A percentile compares a stretch with the other conserved stretches of the same genome.
Evolutionary conservation across 2,113 vertebrate species (phyloP).

Genomic region (Tetrao urogallus): DNA sequence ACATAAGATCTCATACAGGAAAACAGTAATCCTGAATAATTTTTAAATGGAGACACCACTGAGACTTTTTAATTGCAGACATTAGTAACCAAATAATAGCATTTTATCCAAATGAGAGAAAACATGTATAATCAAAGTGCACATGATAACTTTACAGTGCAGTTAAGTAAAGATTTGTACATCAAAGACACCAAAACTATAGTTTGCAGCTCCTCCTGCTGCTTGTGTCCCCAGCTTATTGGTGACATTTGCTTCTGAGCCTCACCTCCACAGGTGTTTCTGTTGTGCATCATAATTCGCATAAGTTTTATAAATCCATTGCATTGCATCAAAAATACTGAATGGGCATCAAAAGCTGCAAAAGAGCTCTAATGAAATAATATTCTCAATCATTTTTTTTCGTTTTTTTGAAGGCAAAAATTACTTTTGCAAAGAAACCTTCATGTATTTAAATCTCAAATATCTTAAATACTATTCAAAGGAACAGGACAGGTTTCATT

Average conservation of each 20-base stretch:
- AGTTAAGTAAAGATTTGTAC: neutral
- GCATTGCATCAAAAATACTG: neutral
- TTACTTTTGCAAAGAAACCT: neutral
- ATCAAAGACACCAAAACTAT: neutral
- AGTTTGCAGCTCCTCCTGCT: neutral
- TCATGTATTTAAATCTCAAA: neutral
- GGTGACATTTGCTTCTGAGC: neutral
- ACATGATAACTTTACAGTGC: neutral
- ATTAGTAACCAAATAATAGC: neutral
- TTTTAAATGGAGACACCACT: neutral
- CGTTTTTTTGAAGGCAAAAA: neutral
- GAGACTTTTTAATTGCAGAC: neutral
- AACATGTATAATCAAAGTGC: neutral
- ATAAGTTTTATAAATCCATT: neutral
- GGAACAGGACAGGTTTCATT: neutral
- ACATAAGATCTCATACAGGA: neutral
- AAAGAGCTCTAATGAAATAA: neutral
- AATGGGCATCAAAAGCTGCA: neutral
- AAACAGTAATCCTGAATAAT: neutral
- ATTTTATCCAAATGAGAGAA: neutral
- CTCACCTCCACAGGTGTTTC: neutral
- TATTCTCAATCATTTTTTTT: neutral
- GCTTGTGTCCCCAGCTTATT: neutral
- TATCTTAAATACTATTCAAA: neutral
- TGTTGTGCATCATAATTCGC: neutral